Base-by-base conservation (phyloP, 2,888 invertebrate species). In the Leptothorax acervorum region DNA sequence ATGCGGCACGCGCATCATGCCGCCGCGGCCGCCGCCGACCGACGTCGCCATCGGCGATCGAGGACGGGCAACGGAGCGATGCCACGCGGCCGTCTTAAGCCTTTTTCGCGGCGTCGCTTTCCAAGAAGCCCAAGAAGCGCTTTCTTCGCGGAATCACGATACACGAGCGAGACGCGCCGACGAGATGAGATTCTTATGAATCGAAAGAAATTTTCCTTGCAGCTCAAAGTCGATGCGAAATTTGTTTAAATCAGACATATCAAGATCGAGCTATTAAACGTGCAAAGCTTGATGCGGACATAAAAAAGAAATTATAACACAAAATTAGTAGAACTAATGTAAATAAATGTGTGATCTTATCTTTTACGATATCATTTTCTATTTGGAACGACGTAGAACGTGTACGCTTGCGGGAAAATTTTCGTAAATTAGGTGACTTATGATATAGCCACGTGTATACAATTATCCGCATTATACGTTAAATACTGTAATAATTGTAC, bases 1-100 rank as follows among this genome's bases (percentile, higher is more conserved):
- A 82, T 84, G 75, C 51, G 35, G 23, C 63, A 48, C 35, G 31
- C 35, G 70, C 48, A 39, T 35, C 35, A 83, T 74, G 48, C 45
- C 63, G 63, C 15, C 71, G 23, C 8, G 6, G 31, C 15, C 53
- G 35, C 6, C 35, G 35, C 35, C 35, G 6, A 0, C 6, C 35
- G 23, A 23, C 23, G 23, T 23, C 23, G 23, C 23, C 23, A 23
- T 23, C 23, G 23, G 23, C 23, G 35, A 35, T 35, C 35, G 35
- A 35, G 35, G 35, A 35, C 35, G 35, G 35, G 35, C 35, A 6
- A 35, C 6, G 48, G 23, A 31, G 39, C 55, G 48, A 23, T 28
- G 31, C 74, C 23, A 60, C 31, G 62, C 15, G 53, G 28, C 15
- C 60, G 63, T 15, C 18, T 60, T 35, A 28, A 73, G 35, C 9